phyloP scores from a whole-genome alignment of 2,113 vertebrate species.

The Amblyopsis rosae region DNA sequence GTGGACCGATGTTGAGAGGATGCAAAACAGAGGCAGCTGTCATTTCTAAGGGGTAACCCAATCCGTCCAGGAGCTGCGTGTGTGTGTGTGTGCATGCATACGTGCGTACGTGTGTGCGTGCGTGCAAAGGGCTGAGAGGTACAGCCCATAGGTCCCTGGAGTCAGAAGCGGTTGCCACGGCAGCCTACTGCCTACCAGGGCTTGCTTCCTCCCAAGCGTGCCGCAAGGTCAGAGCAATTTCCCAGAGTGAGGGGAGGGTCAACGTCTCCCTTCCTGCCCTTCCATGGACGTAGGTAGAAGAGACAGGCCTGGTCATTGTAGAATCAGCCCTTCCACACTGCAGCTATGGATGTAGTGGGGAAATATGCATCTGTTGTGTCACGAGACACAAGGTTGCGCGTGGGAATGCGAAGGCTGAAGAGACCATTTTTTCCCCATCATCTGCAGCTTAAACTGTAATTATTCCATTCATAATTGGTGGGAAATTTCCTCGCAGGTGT shows the following conservation, averaged over 20 bases:
- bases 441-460: conserved; percentile 47
- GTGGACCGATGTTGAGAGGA: conserved; percentile 37
- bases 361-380: conserved; percentile 47
- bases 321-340: conserved; percentile 48
- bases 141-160: conserved; percentile 52
- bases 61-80: conserved; percentile 50
- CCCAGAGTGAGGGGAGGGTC: conserved; percentile 73
- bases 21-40: conserved; percentile 67
- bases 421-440: conserved; percentile 35
- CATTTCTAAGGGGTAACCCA: conserved; percentile 53
- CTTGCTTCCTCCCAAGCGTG: conserved; percentile 72
- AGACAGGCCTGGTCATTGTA: conserved; percentile 56
- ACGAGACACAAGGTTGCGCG: conserved; percentile 30
- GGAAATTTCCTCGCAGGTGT: conserved; percentile 55
- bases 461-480: conserved; percentile 55
- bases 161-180: conserved; percentile 62
- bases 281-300: conserved; percentile 59
- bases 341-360: conserved; percentile 32
- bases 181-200: conserved; percentile 53
- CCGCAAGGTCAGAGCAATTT: conserved; percentile 76
- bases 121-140: conserved; percentile 56
- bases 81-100: conserved; percentile 29
- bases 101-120: conserved; percentile 48
- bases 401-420: conserved; percentile 35
- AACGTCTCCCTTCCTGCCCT: conserved; percentile 71